Evolutionary conservation across 2,888 invertebrate species (phyloP), one percentile per base, ranked within the genome.

Genomic region (Ophioninae sp.): DNA sequence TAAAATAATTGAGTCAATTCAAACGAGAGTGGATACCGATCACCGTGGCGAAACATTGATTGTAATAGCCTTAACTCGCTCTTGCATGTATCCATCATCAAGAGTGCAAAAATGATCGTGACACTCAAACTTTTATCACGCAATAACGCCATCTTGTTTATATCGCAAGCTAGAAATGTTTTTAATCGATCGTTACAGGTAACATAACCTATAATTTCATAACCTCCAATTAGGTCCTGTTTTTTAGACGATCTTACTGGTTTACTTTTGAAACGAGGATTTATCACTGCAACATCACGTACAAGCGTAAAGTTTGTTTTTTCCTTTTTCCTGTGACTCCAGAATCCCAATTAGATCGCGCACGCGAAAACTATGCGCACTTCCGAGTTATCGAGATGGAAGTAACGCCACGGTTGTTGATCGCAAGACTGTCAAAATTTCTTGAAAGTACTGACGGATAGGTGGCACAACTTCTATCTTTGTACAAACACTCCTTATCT

Each of bases 31-130:
- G 83, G 83, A 44, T 74, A 83, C 8, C 83, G 69, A 78, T 83
- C 80, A 7, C 69, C 83, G 39, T 83, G 83, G 6, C 80, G 63
- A 51, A 83, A 83, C 3, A 81, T 41, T 30, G 83, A 81, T 65
- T 81, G 68, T 17, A 83, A n/a, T 7, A 78, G 44, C 20, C 72
- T 77, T 30, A 83, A 6, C 71, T 83, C 77, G 17, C 65, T 68
- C 39, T 17, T 10, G 56, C 59, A 77, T 41, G 7, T 7, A 6
- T 9, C 64, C 37, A 78, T 51, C 2, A 17, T 65, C 1, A 5
- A 58, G 10, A 81, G 30, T 44, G 74, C 10, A 7, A 78, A 30
- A 65, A 78, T 67, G 3, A 78, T n/a, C 23, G 73, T 30, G 1
- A 64, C 51, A 6, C 20, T n/a, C 10, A 61, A 13, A 74, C 64